Base-by-base conservation (phyloP, 2,797 vertebrate genomes). In the Okamejei kenojei region DNA sequence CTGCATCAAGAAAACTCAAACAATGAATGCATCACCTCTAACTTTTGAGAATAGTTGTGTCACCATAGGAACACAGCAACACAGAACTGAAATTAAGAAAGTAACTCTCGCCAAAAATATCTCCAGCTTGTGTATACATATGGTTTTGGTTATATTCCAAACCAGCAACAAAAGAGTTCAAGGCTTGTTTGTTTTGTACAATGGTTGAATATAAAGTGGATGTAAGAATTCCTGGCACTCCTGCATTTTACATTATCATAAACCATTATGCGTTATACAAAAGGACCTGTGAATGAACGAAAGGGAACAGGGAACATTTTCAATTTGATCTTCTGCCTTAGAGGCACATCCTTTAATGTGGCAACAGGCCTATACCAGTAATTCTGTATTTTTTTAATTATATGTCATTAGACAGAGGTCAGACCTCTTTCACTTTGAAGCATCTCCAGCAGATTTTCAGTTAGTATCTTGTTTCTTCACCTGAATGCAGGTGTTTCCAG, bases 191-290 rank as follows among this genome's bases (percentile, higher is more conserved):
- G 68, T 23, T 73, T 73, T 9, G 32, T 35, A 73, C 23, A 71
- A 90, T 73, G 11, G 32, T 71, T 90, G 19, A 73, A 65, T 73
- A 90, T 73, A 13, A 90, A 21, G 15, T 73, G 35, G 65, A 26
- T 6, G 88, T 6, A 45, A 45, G 88, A 73, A 38, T 32, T 19
- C 11, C 35, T 90, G 65, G 68, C 88, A 90, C 88, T 2, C 61
- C 86, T 90, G 26, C 29, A 90, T 45, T 73, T 71, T 71, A 73
- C 65, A 38, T 71, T 71, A 19, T 90, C 68, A 73, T 90, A 90
- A 90, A 90, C 88, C 88, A 90, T 73, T 90, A 19, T 90, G 35
- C 29, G 45, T 73, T 35, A 90, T 21, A 73, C 65, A 45, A 23
- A 90, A 90, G 26, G 4, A 38, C 38, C 38, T 54, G 17, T 90